Percentiles rank a stretch among this genome's conserved stretches.
phyloP scores from a whole-genome alignment of 2,797 vertebrate genomes.

The Lagorchestes hirsutus region DNA sequence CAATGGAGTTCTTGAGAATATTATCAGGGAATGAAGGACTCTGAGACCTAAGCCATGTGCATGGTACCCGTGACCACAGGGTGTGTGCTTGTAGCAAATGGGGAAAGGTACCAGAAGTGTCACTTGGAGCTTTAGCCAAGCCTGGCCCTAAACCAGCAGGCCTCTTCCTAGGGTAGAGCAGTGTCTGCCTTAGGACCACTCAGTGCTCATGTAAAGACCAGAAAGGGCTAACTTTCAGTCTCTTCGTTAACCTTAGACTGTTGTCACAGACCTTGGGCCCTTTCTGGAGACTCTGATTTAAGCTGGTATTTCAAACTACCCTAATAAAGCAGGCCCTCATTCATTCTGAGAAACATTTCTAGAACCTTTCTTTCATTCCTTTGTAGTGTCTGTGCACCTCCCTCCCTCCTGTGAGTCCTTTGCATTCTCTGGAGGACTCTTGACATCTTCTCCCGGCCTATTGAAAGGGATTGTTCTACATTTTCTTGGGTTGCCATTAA shows the following conservation, averaged over 20 bases:
- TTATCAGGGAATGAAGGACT: neutral
- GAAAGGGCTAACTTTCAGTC: neutral
- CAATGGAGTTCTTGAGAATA: neutral
- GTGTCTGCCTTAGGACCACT: neutral
- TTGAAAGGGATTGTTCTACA: neutral
- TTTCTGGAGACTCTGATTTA: constrained; percentile 48
- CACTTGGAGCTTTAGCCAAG: neutral
- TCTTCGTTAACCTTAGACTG: neutral
- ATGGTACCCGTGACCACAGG: neutral
- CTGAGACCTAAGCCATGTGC: neutral
- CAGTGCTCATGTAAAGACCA: neutral
- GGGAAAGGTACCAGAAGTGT: neutral
- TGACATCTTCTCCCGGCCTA: neutral
- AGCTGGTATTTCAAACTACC: neutral
- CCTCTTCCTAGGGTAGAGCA: neutral
- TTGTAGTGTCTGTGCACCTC: neutral
- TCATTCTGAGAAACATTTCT: constrained; percentile 37
- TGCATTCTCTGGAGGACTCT: neutral
- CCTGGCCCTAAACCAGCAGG: neutral
- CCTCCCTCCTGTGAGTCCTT: neutral
- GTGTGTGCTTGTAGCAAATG: neutral
- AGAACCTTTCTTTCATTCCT: neutral
- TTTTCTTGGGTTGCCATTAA: constrained; percentile 4
- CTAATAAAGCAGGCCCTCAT: constrained; percentile 41
- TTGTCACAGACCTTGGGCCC: neutral